Conservation (phyloP, 2,888 invertebrate species). For the Cerastoderma edule region DNA sequence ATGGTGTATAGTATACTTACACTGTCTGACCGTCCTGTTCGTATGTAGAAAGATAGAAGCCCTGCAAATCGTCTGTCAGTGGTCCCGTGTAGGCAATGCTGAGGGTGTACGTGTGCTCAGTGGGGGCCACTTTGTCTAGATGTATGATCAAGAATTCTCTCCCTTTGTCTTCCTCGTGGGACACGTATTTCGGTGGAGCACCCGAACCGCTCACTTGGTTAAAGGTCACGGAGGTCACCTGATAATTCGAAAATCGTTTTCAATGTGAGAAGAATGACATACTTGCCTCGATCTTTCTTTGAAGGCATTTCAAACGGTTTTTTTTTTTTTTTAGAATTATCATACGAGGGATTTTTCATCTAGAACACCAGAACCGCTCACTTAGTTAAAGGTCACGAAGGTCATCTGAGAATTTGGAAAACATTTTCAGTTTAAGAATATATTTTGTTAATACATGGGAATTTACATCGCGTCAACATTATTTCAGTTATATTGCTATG, state of each 20-base stretch:
- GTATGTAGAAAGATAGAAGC: conserved; percentile 67
- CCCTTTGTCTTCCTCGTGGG: conserved; percentile 44
- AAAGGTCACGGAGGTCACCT: conserved; percentile 8
- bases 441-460: too few relatives aligned
- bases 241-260: background rate
- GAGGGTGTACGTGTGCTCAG: conserved; percentile 51
- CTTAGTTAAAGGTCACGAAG: background rate
- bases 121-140: conserved; percentile 38
- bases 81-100: conserved; percentile 57
- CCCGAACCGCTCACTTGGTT: conserved; percentile 11
- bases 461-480: too few relatives aligned
- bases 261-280: too few relatives aligned
- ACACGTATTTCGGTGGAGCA: conserved; percentile 29
- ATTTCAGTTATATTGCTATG: too few relatives aligned
- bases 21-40: conserved; percentile 54
- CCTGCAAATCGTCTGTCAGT: conserved; percentile 85
- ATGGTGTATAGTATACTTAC: conserved; percentile 41
- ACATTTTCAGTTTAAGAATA: too few relatives aligned
- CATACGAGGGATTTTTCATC: too few relatives aligned
- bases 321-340: too few relatives aligned
- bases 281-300: too few relatives aligned
- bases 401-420: conserved; percentile 1
- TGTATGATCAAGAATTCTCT: conserved; percentile 58
- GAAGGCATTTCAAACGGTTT: too few relatives aligned
- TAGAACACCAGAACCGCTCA: conserved; percentile 16